Conservation (phyloP, 2,113 vertebrate species). For the Atractosteus spatula region DNA sequence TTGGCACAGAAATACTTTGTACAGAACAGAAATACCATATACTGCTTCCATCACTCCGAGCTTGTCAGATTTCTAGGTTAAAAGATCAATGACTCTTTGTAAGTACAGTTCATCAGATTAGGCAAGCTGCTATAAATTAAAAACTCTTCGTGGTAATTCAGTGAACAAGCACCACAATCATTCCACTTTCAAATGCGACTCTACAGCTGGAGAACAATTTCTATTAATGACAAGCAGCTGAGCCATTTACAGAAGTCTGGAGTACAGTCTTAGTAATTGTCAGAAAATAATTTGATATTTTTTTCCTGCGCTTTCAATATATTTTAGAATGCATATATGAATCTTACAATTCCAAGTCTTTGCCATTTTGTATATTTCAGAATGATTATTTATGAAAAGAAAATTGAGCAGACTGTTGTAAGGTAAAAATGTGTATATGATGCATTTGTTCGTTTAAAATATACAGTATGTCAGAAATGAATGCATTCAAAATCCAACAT, state of each 20-base stretch:
- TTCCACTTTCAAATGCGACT: not conserved
- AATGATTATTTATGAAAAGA: too few relatives aligned
- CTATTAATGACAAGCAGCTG: constrained; percentile 6
- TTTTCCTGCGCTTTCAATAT: not conserved
- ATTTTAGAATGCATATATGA: too few relatives aligned
- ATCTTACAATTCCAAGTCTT: too few relatives aligned
- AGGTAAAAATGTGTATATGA: too few relatives aligned
- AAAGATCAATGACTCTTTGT: constrained; percentile 46
- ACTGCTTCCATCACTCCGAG: too few relatives aligned
- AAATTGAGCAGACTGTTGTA: too few relatives aligned
- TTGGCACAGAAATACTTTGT: too few relatives aligned
- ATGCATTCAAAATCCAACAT: too few relatives aligned
- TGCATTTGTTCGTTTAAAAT: too few relatives aligned
- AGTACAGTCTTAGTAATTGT: constrained; percentile 5
- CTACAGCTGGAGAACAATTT: not conserved
- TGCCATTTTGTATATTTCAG: too few relatives aligned
- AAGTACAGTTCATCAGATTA: constrained; percentile 64
- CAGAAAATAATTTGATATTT: constrained; percentile 20
- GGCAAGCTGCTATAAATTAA: constrained; percentile 65
- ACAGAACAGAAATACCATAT: too few relatives aligned
- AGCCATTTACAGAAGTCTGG: not conserved
- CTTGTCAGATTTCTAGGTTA: constrained; percentile 13
- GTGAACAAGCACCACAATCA: not conserved
- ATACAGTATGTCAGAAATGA: too few relatives aligned
- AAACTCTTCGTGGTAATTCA: constrained; percentile 44